Evolutionary conservation across 1,140 invertebrate genomes (phyloP), one percentile per base, ranked within the genome.

Genomic region (Anastatus disparis): DNA sequence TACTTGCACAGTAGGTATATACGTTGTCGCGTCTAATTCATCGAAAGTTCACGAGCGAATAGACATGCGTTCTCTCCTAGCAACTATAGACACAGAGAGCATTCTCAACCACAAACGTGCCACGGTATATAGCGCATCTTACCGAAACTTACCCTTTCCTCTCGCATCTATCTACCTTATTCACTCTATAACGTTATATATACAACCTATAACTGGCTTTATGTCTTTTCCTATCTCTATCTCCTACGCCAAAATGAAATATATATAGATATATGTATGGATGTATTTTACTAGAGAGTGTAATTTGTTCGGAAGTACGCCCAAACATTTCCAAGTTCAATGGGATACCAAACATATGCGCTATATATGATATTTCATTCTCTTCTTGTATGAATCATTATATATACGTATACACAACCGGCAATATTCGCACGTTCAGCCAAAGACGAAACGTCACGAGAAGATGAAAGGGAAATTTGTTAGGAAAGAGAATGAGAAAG

Each of bases 281-380:
- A n/a, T n/a, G n/a, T n/a, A n/a, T n/a, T n/a, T n/a, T n/a, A n/a
- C n/a, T n/a, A n/a, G n/a, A n/a, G n/a, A n/a, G 22, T 13, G 62
- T 53, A 64, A 64, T 63, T 63, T 63, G 46, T 48, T 63, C 27
- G 27, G 29, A 22, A 38, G 55, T 31, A 31, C 31, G n/a, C n/a
- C n/a, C n/a, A 12, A 40, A 26, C 56, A 59, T 35, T 55, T 55
- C 53, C 29, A 35, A 35, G 29, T 12, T 55, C 53, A 55, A 55
- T 55, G 53, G 29, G 29, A n/a, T n/a, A 35, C 29, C 26, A 27
- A 22, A 22, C n/a, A 35, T 27, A 35, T 22, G 53, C 9, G 29
- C 6, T 17, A 31, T n/a, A n/a, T 17, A 3, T 52, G n/a, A n/a
- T n/a, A 22, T n/a, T 53, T 53, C 27, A 27, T n/a, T n/a, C n/a